Conservation (phyloP, 2,888 invertebrate species). For the Gibbula magus region DNA sequence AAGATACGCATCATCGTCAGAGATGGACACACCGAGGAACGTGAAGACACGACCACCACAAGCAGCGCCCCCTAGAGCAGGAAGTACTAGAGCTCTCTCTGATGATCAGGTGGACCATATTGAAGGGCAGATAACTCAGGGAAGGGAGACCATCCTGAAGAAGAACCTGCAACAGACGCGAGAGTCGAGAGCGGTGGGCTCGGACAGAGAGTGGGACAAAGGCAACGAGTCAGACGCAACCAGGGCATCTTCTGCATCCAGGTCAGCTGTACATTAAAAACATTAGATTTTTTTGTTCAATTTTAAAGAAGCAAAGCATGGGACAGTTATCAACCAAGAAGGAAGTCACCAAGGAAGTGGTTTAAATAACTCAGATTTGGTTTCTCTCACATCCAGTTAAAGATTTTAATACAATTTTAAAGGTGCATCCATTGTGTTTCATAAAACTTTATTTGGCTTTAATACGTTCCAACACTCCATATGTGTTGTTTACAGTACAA, state of each 20-base stretch:
- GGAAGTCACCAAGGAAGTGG: too few species aligned
- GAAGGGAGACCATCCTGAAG: slow-evolving; percentile 3
- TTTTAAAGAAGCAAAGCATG: too few species aligned
- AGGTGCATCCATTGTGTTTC: too few species aligned
- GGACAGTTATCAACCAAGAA: too few species aligned
- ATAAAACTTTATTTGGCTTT: too few species aligned
- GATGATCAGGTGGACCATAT: slow-evolving; percentile 8
- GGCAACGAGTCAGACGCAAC: slow-evolving; percentile 55
- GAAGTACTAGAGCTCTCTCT: not conserved
- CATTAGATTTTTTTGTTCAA: too few species aligned
- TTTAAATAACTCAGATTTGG: too few species aligned
- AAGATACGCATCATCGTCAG: not conserved
- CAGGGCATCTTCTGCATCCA: slow-evolving; percentile 46
- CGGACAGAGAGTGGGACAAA: slow-evolving; percentile 51
- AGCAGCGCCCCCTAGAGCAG: not conserved
- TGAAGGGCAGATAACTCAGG: slow-evolving; percentile 9
- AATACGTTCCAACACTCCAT: too few species aligned
- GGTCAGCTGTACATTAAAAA: slow-evolving; percentile 36
- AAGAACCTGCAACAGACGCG: not conserved
- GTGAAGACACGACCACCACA: not conserved
- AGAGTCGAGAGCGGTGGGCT: slow-evolving; percentile 49
- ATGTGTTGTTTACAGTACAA: too few species aligned
- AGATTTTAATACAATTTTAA: too few species aligned
- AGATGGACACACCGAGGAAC: slow-evolving; percentile 7
- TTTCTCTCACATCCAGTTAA: too few species aligned